These are phyloP conservation scores for Artibeus lituratus DNA, from an alignment of 2,797 vertebrate genomes.

Conservation along the genomic window DNA sequence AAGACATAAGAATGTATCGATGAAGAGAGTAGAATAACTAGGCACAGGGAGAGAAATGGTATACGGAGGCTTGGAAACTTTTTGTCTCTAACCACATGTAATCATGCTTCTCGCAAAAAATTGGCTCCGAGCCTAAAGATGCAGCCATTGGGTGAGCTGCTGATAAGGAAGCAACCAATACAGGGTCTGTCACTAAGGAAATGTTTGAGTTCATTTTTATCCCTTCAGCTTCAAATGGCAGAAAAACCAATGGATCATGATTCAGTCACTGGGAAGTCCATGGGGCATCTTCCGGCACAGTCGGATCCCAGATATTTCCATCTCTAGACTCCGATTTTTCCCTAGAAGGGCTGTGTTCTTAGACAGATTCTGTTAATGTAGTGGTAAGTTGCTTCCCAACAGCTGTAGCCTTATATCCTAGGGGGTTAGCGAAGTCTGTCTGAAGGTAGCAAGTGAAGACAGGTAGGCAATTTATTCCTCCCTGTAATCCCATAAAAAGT, in stretches of 20 bases:
- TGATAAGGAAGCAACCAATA: neutral
- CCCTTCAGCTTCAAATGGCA: neutral
- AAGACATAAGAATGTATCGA: neutral
- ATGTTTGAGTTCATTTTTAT: neutral
- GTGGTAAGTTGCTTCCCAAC: neutral
- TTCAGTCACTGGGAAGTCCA: neutral
- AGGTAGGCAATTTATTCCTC: neutral
- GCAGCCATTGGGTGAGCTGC: neutral
- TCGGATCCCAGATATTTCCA: neutral
- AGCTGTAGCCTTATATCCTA: neutral
- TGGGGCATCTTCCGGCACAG: neutral
- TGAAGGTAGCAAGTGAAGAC: neutral
- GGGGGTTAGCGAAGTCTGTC: neutral
- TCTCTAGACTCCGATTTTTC: neutral
- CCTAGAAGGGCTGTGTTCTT: neutral
- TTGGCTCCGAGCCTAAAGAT: neutral
- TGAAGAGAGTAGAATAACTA: neutral
- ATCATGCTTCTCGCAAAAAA: neutral
- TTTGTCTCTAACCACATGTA: neutral
- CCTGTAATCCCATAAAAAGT: neutral
- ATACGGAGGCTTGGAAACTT: neutral
- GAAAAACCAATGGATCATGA: neutral
- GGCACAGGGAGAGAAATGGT: too few species aligned
- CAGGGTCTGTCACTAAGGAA: neutral
- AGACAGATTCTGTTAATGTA: neutral